A percentile compares a stretch with the other conserved stretches of the same genome.
These are phyloP conservation scores for Loripinus fragilis DNA, from an alignment of 2,888 invertebrate genomes.

Conservation along the genomic window DNA sequence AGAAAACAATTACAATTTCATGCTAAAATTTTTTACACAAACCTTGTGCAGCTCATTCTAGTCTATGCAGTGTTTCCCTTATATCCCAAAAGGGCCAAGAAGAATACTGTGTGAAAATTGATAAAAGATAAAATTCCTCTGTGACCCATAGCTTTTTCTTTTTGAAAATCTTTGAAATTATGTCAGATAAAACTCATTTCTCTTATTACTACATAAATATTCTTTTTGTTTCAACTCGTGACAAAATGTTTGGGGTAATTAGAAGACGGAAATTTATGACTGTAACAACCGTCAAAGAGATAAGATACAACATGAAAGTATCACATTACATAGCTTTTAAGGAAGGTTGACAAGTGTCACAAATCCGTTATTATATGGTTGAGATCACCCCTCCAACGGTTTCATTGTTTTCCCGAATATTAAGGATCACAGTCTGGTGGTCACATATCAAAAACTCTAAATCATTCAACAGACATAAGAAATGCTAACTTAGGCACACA, in stretches of 20 bases:
- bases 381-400: background rate
- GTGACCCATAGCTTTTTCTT: background rate
- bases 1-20: too few species aligned
- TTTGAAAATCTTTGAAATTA: background rate
- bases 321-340: conserved; percentile 6
- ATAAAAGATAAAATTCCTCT: too few species aligned
- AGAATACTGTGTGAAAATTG: too few species aligned
- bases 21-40: too few species aligned
- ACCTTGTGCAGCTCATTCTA: too few species aligned
- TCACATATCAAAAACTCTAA: background rate
- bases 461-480: background rate
- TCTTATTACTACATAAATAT: background rate
- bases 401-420: background rate
- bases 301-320: conserved; percentile 5
- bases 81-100: too few species aligned
- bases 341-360: conserved; percentile 6
- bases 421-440: conserved; percentile 8
- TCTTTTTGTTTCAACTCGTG: background rate
- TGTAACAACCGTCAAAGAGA: background rate
- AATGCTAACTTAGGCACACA: background rate
- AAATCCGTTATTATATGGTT: conserved; percentile 2
- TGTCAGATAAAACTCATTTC: conserved; percentile 2
- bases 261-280: conserved; percentile 3
- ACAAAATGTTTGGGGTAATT: background rate
- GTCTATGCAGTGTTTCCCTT: too few species aligned